Evolutionary conservation across 30 jellyfish, hydroid and myxozoan genomes (phyloP), one percentile per base, ranked within the genome.

Genomic region (Pseudorhiza aurosa): DNA sequence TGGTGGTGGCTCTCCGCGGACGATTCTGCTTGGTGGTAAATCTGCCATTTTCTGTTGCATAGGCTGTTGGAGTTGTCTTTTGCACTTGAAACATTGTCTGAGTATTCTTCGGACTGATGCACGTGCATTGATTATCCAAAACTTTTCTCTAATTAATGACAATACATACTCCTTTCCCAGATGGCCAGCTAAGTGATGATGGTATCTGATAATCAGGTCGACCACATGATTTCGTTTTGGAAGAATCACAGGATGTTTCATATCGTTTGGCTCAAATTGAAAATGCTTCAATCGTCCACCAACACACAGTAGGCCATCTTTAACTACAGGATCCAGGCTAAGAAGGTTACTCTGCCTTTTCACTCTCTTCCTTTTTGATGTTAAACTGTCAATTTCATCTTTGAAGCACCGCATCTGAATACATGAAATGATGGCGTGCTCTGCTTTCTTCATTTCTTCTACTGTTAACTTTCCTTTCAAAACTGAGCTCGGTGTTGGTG

Each of bases 11-110:
- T 68, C 40, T 22, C 27, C 45, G 25, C 51, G 69, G 17, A 45
- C 46, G n/a, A 60, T 39, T 40, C 72, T 60, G 24, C 22, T 36
- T n/a, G 42, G 58, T 11, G 88, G 88, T 29, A 75, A 31, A 36
- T 75, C 72, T n/a, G 83, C 71, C 83, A 77, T 77, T 30, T 58
- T 32, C 63, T 77, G 90, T 8, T 77, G 31, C n/a, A 37, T 11
- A 22, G 85, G 55, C 14, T 28, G 33, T 77, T 45, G 80, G 8
- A 50, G 8, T 31, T 43, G 85, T 19, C 72, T 33, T 43, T 49
- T 25, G 57, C 90, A 77, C 14, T 30, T 56, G 46, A 77, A 30
- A 59, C 70, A 77, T 0, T 43, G 0, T 28, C 25, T 43, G 42
- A 36, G 22, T 17, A 77, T 60, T 17, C 70, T 35, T 9, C 76